phyloP scores from a whole-genome alignment of 64 coral and sea anemone species.

The Montipora capricornis region DNA sequence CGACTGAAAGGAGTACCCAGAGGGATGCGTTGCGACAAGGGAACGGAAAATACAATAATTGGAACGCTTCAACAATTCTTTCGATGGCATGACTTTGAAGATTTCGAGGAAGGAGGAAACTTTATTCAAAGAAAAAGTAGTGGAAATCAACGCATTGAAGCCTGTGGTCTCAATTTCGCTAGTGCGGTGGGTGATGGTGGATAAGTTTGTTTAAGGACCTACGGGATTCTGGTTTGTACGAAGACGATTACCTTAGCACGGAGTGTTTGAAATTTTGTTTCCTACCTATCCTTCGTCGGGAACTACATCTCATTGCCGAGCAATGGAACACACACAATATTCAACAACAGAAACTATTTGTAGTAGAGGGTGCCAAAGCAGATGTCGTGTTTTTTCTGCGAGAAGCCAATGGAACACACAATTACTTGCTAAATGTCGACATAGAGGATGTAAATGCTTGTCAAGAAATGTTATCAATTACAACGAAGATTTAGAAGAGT shows the following conservation, averaged over 20 bases:
- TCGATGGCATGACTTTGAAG: constrained; percentile 21
- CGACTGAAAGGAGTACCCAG: constrained; percentile 1
- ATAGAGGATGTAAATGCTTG: too few species aligned
- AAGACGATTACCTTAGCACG: background rate
- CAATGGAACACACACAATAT: too few species aligned
- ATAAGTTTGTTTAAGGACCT: constrained; percentile 63
- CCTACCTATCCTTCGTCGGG: background rate
- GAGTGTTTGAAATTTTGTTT: constrained; percentile 63
- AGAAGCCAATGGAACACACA: too few species aligned
- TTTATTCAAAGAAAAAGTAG: constrained; percentile 31
- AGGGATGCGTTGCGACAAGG: constrained; percentile 27
- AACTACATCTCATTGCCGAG: constrained; percentile 16
- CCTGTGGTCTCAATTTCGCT: constrained; percentile 31
- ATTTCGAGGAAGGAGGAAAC: constrained; percentile 15
- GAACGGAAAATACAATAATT: constrained; percentile 48
- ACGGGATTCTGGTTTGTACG: constrained; percentile 39
- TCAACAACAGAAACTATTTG: too few species aligned
- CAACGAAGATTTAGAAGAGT: too few species aligned
- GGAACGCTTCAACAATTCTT: constrained; percentile 17
- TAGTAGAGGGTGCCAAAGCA: too few species aligned
- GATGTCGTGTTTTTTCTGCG: too few species aligned
- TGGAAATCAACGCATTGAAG: constrained; percentile 19
- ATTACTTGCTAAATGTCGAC: too few species aligned
- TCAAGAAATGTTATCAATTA: too few species aligned
- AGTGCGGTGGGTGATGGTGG: constrained; percentile 50